Evolutionary conservation across 1,140 invertebrate species (phyloP), one percentile per base, ranked within the genome.

Genomic region (Achroia grisella): DNA sequence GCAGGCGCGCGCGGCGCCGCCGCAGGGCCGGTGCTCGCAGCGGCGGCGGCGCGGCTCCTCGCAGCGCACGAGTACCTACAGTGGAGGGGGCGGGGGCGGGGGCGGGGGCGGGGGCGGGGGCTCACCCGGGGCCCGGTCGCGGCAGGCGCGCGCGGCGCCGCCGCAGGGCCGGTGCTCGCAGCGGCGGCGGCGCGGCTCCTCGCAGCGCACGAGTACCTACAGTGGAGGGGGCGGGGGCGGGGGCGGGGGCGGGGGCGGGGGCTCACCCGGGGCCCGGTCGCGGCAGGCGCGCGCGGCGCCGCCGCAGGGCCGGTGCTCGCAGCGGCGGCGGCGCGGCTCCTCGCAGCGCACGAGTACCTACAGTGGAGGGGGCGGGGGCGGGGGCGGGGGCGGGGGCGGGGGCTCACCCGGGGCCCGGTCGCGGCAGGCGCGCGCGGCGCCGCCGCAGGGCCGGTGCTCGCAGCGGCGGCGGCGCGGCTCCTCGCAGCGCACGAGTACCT

Each of bases 111-210:
- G 17, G 10, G 69, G 66, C 69, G 15, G 62, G 67, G 31, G 46
- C 39, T 15, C n/a, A 23, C 9, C 52, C 68, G 62, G 12, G n/a
- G n/a, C n/a, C n/a, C n/a, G n/a, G n/a, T n/a, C 17, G 32, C 70
- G 68, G 27, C 10, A 10, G 32, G 48, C 40, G 55, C 42, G 46
- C 37, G 44, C 10, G 17, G n/a, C n/a, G n/a, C 93, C 91, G 87
- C n/a, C 88, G 73, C 96, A 97, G 8, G 94, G 95, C 8, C 86
- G 70, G 78, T 94, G 92, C 35, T 90, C 89, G 67, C 94, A 96
- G 3, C 92, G 93, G 43, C 94, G 90, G 31, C 91, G 79, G 51
- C 90, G 89, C 9, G 92, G 87, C 13, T 88, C 87, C 61, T 92
- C 89, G 71, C 95, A 97, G 23, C 89, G 87, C n/a, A 86, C 78